Evolutionary conservation across 2,113 vertebrate species (phyloP).

Genomic region (Mobula birostris): DNA sequence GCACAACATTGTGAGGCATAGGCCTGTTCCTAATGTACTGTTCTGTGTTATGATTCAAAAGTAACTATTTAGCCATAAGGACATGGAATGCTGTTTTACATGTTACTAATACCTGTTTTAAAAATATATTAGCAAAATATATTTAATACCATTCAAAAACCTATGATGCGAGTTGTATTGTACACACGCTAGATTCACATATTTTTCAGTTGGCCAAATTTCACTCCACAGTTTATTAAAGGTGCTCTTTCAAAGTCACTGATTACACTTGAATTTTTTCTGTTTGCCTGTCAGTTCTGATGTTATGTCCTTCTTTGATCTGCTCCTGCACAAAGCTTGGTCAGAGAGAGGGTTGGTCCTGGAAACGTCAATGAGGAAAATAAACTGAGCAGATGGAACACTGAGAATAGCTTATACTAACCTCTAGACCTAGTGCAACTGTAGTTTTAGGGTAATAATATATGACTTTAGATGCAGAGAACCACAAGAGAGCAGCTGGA

Average conservation of each 20-base stretch:
- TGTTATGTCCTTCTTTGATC: not conserved
- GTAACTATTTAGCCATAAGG: too few relatives aligned
- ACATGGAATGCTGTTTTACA: too few relatives aligned
- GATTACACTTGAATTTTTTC: slow-evolving; percentile 15
- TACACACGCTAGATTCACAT: too few relatives aligned
- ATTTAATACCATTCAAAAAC: too few relatives aligned
- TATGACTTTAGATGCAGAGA: not conserved
- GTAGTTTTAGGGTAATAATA: not conserved
- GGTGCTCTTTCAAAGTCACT: not conserved
- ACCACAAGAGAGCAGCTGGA: not conserved
- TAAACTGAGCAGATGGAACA: not conserved
- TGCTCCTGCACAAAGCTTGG: not conserved
- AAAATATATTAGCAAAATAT: too few relatives aligned
- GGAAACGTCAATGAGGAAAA: not conserved
- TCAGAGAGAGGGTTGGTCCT: not conserved
- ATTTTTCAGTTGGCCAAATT: too few relatives aligned
- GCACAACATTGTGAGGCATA: too few relatives aligned
- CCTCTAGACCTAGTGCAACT: not conserved
- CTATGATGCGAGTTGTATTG: too few relatives aligned
- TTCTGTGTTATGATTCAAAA: too few relatives aligned
- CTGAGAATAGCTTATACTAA: not conserved
- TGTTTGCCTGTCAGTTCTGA: slow-evolving; percentile 6
- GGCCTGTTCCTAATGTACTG: too few relatives aligned
- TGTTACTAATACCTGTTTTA: too few relatives aligned
- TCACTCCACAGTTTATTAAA: not conserved